Base-by-base conservation (phyloP, 2,888 invertebrate genomes). In the Drosophila cognata region DNA sequence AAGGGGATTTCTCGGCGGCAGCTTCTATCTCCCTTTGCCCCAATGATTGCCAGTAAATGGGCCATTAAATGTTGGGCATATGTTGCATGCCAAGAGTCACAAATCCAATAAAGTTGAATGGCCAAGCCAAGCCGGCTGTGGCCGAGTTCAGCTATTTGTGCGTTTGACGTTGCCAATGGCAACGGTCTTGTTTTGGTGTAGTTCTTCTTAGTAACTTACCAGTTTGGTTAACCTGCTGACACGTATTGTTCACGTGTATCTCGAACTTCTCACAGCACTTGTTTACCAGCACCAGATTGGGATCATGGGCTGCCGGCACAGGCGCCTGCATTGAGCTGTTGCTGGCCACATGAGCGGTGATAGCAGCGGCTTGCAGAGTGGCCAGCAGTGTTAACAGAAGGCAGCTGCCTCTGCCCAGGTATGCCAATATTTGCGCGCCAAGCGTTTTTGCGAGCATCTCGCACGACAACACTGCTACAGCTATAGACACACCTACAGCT, bases 181-280 rank as follows among this genome's bases (percentile, higher is more conserved):
- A 74, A 87, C 84, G 11, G 38, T 25, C 25, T 29, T 62, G 68
- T 65, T 68, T 66, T 46, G 36, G 29, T 68, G 35, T 61, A 43
- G 46, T 31, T 11, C n/a, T 21, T 21, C 21, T 21, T 21, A 21
- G 10, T 28, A 36, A 63, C 78, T 95, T 94, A 92, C 95, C 95
- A 82, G 95, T 94, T 83, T 94, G 93, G 87, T 95, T 94, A 52
- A 95, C 94, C 89, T 94, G 93, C 88, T 95, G 95, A 92, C 97
- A 97, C 72, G 94, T 93, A 65, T 94, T 94, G 89, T 96, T 96
- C 48, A 96, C 94, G 91, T 96, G 94, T 64, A 97, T 93, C 92
- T 97, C 96, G 84, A 95, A 94, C 60, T 94, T 93, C 91, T 96
- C 96, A 93, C 97, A 97, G 91, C 97, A 97, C 94, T 97, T 97